Conservation (phyloP, 2,888 invertebrate species). For the Noctua pronuba region DNA sequence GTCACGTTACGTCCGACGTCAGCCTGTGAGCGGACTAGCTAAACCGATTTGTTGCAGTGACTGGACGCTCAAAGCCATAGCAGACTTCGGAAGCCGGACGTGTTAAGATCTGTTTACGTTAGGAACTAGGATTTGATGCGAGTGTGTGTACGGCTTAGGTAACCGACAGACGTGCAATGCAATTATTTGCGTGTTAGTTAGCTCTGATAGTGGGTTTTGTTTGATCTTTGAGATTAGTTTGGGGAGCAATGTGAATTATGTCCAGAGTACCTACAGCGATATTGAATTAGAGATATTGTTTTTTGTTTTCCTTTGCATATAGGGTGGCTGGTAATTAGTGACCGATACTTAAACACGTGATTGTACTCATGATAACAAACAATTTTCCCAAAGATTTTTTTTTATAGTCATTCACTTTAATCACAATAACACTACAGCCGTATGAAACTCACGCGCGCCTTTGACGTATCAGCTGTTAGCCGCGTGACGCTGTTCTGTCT, state of each 20-base stretch:
- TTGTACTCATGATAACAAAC: no score
- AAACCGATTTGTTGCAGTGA: conserved; percentile 56
- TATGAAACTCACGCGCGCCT: no score
- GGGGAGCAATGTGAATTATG: not conserved
- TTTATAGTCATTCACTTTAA: no score
- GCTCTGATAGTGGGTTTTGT: not conserved
- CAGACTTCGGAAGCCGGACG: conserved; percentile 29
- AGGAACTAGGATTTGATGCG: conserved; percentile 3
- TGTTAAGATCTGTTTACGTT: conserved; percentile 60
- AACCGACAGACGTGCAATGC: not conserved
- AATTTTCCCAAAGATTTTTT: no score
- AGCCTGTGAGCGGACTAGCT: conserved; percentile 35
- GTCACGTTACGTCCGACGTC: conserved; percentile 52
- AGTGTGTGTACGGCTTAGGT: conserved; percentile 21
- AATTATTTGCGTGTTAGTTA: conserved; percentile 45
- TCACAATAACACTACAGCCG: no score
- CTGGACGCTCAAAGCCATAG: conserved; percentile 53
- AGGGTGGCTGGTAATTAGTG: no score
- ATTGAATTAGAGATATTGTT: no score
- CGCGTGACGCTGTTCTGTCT: no score
- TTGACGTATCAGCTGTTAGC: no score
- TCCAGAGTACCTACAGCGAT: not conserved
- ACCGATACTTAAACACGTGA: no score
- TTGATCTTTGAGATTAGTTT: conserved; percentile 13
- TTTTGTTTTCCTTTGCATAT: no score